Evolutionary conservation across 2,888 invertebrate species (phyloP).

Genomic region (Galeopsomyia nigrocyanea): DNA sequence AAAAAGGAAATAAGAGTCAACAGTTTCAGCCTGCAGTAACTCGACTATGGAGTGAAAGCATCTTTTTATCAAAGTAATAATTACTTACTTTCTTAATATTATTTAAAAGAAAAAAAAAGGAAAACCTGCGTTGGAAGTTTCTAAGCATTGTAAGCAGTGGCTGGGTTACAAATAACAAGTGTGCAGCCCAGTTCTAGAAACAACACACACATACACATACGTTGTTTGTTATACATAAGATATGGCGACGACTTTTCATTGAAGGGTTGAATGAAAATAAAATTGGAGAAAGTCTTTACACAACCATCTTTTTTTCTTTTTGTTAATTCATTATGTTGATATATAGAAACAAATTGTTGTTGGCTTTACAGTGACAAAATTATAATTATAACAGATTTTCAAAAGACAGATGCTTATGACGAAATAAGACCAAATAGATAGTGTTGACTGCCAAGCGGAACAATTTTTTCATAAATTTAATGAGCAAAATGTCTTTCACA

Average conservation of each 20-base stretch:
- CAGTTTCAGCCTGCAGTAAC: constrained; percentile 61
- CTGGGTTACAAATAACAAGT: constrained; percentile 56
- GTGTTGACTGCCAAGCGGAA: constrained; percentile 57
- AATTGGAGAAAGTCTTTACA: constrained; percentile 64
- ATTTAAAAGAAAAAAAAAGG: constrained; percentile 73
- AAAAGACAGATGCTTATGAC: constrained; percentile 52
- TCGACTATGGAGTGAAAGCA: constrained; percentile 60
- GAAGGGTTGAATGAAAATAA: constrained; percentile 63
- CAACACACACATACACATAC: constrained; percentile 52
- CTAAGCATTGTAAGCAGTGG: constrained; percentile 61
- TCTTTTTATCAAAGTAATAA: constrained; percentile 63
- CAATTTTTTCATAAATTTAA: constrained; percentile 55
- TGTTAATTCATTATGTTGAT: constrained; percentile 51
- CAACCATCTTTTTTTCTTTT: constrained; percentile 61
- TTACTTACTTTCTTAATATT: constrained; percentile 68
- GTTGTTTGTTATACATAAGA: constrained; percentile 66
- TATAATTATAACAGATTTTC: constrained; percentile 50
- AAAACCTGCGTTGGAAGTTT: constrained; percentile 60
- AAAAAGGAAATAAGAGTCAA: constrained; percentile 55
- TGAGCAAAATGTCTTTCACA: constrained; percentile 35
- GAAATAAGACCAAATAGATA: constrained; percentile 53
- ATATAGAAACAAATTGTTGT: constrained; percentile 47
- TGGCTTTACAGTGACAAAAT: constrained; percentile 47
- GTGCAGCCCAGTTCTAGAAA: constrained; percentile 58
- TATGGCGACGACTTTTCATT: constrained; percentile 63